Evolutionary conservation across 2,888 invertebrate genomes (phyloP), one percentile per base, ranked within the genome.

Genomic region (Heliconius hortense): DNA sequence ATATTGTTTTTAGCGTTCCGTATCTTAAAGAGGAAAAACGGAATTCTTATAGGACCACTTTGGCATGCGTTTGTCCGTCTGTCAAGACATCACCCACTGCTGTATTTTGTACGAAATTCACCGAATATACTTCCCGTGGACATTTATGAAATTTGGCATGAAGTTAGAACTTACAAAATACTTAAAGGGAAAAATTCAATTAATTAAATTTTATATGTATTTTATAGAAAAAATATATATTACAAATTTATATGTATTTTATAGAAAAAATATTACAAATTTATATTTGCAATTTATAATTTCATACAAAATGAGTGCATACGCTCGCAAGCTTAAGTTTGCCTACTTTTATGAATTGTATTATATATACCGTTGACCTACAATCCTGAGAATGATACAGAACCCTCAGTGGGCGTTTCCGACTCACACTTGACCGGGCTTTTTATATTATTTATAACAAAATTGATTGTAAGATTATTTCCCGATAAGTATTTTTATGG

Each of bases 381-480:
- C 0, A 53, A 5, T 53, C 21, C 10, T 24, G 24, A 24, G 3
- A 59, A 0, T 13, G 4, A n/a, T 59, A 15, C 1, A 13, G 59
- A 26, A 59, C 24, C 13, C 4, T 59, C 24, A 1, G 1, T n/a
- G 13, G 13, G 13, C 11, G 59, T 0, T 0, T 13, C 11, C 13
- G 4, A 13, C 24, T 59, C 24, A 1, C 59, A 26, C 13, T 59
- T 26, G 26, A 13, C n/a, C 66, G 35, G 35, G 28, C 59, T 62
- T 69, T 63, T 66, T 53, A 18, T 69, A 31, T 62, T 62, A 71
- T 39, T 71, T 60, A 62, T 21, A 60, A 71, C 71, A 24, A 75
- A 69, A 68, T 72, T 53, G 62, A 67, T 77, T 72, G 60, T 66
- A 64, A 62, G 70, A 75, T 73, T 59, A 71, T 70, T 75, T 67